These are phyloP conservation scores for Sebastiscus albofasciatus DNA, from an alignment of 2,797 vertebrate genomes.

Conservation along the genomic window DNA sequence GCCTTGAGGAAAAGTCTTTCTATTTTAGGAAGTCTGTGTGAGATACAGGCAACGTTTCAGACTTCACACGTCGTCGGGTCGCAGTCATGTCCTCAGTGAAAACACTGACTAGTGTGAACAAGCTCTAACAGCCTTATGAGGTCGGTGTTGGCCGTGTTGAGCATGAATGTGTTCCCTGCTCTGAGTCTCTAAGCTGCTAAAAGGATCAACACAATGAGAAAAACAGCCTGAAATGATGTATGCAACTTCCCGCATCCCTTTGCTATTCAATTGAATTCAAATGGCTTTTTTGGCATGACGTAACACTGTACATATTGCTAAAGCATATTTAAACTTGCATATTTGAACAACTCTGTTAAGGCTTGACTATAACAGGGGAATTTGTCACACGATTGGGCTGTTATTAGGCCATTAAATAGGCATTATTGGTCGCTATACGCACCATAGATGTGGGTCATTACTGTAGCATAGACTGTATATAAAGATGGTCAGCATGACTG, in stretches of 20 bases:
- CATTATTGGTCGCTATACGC: too few species aligned
- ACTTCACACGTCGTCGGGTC: neutral
- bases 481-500: too few species aligned
- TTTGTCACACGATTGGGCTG: too few species aligned
- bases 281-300: neutral
- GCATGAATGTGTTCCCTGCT: constrained; percentile 4
- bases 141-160: constrained; percentile 14
- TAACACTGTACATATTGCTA: neutral
- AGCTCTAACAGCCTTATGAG: constrained; percentile 7
- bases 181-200: constrained; percentile 33
- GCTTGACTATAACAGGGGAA: too few species aligned
- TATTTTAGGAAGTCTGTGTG: neutral
- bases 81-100: neutral
- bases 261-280: neutral
- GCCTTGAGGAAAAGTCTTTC: neutral
- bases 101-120: neutral
- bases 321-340: too few species aligned
- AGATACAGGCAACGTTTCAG: neutral
- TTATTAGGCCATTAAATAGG: too few species aligned
- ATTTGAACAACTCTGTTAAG: too few species aligned
- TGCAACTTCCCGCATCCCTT: neutral
- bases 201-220: constrained; percentile 24
- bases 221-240: constrained; percentile 23
- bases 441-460: too few species aligned
- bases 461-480: too few species aligned